Conservation (phyloP, 2,113 vertebrate species). For the Rhombomys opimus region DNA sequence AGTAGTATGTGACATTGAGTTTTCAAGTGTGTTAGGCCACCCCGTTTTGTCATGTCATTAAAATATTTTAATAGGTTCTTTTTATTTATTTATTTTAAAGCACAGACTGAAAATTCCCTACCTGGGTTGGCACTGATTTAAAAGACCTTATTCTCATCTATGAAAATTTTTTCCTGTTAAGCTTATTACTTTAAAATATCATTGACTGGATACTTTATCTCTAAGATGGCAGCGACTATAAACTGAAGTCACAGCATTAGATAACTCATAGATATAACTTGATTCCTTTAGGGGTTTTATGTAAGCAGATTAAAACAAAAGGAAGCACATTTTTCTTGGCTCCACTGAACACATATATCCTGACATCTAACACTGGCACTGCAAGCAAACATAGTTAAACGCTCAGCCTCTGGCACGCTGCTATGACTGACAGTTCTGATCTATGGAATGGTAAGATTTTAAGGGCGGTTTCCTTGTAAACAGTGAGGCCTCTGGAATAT, state of each 20-base stretch:
- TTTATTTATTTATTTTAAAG: background rate
- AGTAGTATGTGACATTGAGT: background rate
- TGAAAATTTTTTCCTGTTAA: conserved; percentile 25
- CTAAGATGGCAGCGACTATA: background rate
- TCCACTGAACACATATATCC: background rate
- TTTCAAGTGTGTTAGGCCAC: conserved; percentile 28
- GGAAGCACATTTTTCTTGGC: conserved; percentile 30
- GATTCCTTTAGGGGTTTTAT: conserved; percentile 16
- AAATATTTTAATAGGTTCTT: background rate
- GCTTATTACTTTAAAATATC: conserved; percentile 5
- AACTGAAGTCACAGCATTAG: background rate
- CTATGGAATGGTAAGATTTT: background rate
- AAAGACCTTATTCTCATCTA: background rate
- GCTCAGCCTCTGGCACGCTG: conserved; percentile 9
- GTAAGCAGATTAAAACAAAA: conserved; percentile 20
- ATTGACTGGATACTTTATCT: background rate
- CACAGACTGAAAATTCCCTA: background rate
- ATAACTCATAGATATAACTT: conserved; percentile 32
- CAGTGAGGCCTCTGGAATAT: conserved; percentile 16
- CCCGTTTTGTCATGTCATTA: conserved; percentile 33
- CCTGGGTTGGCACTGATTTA: background rate
- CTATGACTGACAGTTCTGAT: background rate
- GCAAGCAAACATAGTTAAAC: conserved; percentile 9
- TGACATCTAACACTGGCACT: background rate
- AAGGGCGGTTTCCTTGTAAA: conserved; percentile 7